These are phyloP conservation scores for Sceloporus tristichus DNA, from an alignment of 2,113 vertebrate genomes.

Conservation along the genomic window DNA sequence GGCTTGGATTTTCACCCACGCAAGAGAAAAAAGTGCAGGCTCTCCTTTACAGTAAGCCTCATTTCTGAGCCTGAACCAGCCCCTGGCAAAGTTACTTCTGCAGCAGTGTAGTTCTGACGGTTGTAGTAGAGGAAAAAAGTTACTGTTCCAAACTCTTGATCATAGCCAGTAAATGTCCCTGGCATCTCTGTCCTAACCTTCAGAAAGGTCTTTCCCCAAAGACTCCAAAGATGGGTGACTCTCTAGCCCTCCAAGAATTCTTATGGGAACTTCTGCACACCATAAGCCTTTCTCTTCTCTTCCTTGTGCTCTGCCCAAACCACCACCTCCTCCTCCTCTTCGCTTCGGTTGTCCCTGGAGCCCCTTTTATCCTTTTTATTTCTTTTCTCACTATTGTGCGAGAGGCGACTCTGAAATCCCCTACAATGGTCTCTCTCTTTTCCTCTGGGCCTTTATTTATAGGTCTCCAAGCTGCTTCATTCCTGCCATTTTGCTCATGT, in stretches of 20 bases:
- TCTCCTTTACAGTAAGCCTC: neutral
- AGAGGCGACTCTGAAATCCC: neutral
- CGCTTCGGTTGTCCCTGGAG: neutral
- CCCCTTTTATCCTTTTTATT: neutral
- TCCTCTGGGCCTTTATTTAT: neutral
- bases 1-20: neutral
- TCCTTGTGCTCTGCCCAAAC: neutral
- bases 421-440: neutral
- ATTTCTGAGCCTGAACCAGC: no score
- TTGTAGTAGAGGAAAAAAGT: neutral
- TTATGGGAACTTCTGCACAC: neutral
- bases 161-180: neutral
- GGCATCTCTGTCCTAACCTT: neutral
- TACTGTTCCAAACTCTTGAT: neutral
- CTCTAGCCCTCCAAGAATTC: neutral
- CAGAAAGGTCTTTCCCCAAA: neutral
- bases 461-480: neutral
- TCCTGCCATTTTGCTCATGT: neutral
- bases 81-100: no score
- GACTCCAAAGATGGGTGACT: neutral
- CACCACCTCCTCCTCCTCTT: no score
- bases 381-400: neutral
- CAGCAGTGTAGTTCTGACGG: neutral
- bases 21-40: neutral
- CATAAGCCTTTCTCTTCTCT: neutral